Evolutionary conservation across 1,140 invertebrate genomes (phyloP), one percentile per base, ranked within the genome.

Genomic region (Scaptomyza montana): DNA sequence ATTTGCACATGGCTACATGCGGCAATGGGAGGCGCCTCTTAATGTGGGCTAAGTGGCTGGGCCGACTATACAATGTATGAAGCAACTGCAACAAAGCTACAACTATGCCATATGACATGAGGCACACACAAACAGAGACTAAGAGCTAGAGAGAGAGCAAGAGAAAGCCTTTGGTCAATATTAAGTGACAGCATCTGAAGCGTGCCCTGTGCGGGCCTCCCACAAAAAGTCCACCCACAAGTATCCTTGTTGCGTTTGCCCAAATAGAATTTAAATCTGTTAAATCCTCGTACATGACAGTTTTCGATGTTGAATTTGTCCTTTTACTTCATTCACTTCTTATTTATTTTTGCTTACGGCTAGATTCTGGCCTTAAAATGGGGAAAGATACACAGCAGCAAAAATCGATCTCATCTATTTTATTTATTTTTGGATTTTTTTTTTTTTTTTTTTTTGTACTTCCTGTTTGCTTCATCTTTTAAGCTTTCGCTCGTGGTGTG

Each of bases 231-330:
- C 19, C 45, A 13, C n/a, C 3, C 50, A 16, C 7, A 51, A n/a
- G 7, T 45, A 16, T 67, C 53, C 47, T 62, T 33, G 39, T 46
- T 39, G 50, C 45, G 43, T 63, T 72, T 74, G 60, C 62, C 62
- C 74, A 80, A 86, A 87, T 89, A 89, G 82, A 87, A 87, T 89
- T 89, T 82, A 89, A 89, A 89, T 89, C 84, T 89, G 68, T 76
- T 87, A 89, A 87, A 69, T 89, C 84, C 76, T 66, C 72, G 76
- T 82, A 79, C 84, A 87, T 89, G 82, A 82, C 84, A 87, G 78
- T 87, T 82, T 78, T 68, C 77, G 56, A 46, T 86, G 74, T 59
- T 85, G 62, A 74, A 73, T 69, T 62, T 71, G 61, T 62, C 61
- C 33, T 9, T 70, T 54, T 61, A 57, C 53, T 56, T 30, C 70